Percentiles rank a stretch among this genome's conserved stretches.
Evolutionary conservation across 2,888 invertebrate genomes (phyloP).

Genomic region (Furcula furcula): DNA sequence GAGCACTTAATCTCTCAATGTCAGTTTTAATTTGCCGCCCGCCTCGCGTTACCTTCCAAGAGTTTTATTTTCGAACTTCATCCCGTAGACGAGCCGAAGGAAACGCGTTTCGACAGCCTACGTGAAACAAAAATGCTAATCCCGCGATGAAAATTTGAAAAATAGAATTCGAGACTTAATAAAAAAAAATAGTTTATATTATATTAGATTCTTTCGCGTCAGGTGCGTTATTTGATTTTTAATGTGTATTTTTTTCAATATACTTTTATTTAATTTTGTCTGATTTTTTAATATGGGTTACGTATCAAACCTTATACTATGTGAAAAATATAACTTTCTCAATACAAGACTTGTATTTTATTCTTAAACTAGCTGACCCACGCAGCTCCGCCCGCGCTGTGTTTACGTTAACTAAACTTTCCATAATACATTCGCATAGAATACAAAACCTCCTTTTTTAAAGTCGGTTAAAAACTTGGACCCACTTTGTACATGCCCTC

Average conservation of each 20-base stretch:
- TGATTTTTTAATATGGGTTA: no score
- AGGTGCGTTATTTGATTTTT: not conserved
- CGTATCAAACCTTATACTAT: no score
- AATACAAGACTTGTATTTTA: no score
- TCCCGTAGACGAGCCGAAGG: slow-evolving; percentile 57
- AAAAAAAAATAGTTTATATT: slow-evolving; percentile 11
- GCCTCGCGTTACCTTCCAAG: slow-evolving; percentile 75
- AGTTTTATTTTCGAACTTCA: slow-evolving; percentile 71
- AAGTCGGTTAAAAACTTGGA: no score
- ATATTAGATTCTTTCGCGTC: not conserved
- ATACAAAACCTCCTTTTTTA: no score
- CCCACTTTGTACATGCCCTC: no score
- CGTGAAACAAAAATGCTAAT: slow-evolving; percentile 48
- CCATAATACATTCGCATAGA: no score
- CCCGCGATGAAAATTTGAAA: slow-evolving; percentile 39
- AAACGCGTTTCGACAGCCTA: slow-evolving; percentile 67
- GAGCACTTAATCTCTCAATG: slow-evolving; percentile 78
- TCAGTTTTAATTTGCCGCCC: slow-evolving; percentile 76
- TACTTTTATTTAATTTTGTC: no score
- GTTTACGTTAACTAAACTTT: no score
- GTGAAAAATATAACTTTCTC: no score
- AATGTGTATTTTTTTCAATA: not conserved
- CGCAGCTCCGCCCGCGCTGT: no score
- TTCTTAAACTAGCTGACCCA: no score
- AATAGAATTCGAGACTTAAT: slow-evolving; percentile 15